phyloP scores from a whole-genome alignment of 2,797 vertebrate genomes.

The Melanotaenia trifasciata region DNA sequence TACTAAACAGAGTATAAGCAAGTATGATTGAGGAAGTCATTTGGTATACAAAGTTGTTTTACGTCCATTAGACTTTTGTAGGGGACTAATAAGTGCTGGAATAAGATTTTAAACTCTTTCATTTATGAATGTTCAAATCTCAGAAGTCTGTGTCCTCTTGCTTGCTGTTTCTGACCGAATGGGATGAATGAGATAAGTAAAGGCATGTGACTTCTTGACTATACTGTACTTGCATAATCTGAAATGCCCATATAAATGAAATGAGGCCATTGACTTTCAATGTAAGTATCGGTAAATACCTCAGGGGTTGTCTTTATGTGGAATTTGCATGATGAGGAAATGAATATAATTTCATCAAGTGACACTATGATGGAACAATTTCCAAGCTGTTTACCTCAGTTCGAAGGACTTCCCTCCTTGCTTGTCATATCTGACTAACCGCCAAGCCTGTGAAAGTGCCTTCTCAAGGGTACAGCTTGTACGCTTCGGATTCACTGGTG shows the following conservation, averaged over 20 bases:
- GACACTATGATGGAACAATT: neutral
- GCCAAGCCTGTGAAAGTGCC: slow-evolving; percentile 11
- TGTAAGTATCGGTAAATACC: neutral
- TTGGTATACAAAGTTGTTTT: no score
- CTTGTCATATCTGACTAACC: slow-evolving; percentile 7
- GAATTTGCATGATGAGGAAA: neutral
- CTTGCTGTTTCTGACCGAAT: neutral
- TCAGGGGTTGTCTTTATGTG: neutral
- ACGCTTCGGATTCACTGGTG: slow-evolving; percentile 44
- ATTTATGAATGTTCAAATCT: neutral
- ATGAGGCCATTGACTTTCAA: neutral
- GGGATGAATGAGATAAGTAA: neutral
- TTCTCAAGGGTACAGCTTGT: slow-evolving; percentile 65
- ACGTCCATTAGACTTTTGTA: neutral
- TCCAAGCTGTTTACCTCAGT: neutral
- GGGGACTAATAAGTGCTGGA: neutral
- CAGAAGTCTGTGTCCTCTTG: neutral
- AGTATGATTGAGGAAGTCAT: no score
- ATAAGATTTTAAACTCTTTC: neutral
- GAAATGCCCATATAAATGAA: neutral
- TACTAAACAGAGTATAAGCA: no score
- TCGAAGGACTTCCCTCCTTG: slow-evolving; percentile 21
- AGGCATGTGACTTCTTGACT: neutral
- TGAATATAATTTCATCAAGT: neutral
- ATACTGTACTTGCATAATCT: neutral